A percentile compares a stretch with the other conserved stretches of the same genome.
These are phyloP conservation scores for Acipenser oxyrinchus DNA, from an alignment of 2,797 vertebrate genomes.

Conservation along the genomic window DNA sequence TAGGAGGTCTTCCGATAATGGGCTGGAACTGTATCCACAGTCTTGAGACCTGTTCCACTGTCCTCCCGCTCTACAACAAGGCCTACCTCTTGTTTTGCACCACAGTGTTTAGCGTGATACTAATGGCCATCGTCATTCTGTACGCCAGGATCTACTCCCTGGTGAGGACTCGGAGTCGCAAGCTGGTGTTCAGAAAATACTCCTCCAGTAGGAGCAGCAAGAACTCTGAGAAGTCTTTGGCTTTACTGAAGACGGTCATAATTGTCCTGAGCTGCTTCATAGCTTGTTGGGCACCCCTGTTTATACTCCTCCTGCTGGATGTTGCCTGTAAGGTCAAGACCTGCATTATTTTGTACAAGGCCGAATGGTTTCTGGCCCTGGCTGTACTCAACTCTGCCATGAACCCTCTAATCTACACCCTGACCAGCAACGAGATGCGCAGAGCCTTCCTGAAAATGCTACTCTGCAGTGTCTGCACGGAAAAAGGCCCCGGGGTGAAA, in stretches of 20 bases:
- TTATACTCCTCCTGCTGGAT: slow-evolving; percentile 88
- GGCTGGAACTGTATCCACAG: slow-evolving; percentile 88
- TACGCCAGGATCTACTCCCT: slow-evolving; percentile 88
- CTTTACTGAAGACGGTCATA: slow-evolving; percentile 91
- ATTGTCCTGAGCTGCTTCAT: slow-evolving; percentile 95
- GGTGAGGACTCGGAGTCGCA: slow-evolving; percentile 84
- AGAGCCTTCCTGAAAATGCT: slow-evolving; percentile 84
- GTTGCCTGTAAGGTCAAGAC: slow-evolving; percentile 75
- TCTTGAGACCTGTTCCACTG: slow-evolving; percentile 77
- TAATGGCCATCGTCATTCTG: slow-evolving; percentile 84
- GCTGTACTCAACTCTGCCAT: slow-evolving; percentile 94
- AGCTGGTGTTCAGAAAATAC: slow-evolving; percentile 83
- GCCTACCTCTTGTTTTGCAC: slow-evolving; percentile 97
- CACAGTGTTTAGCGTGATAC: slow-evolving; percentile 82
- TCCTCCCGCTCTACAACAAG: slow-evolving; percentile 94
- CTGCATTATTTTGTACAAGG: slow-evolving; percentile 80
- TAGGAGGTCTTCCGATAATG: slow-evolving; percentile 84
- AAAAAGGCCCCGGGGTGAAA: slow-evolving; percentile 56
- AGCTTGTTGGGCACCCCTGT: slow-evolving; percentile 91
- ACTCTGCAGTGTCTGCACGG: slow-evolving; percentile 65
- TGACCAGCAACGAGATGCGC: slow-evolving; percentile 96
- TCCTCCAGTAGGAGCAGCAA: slow-evolving; percentile 72
- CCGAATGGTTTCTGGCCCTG: slow-evolving; percentile 89
- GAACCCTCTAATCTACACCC: slow-evolving; percentile 93
- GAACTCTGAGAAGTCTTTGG: slow-evolving; percentile 90